These are phyloP conservation scores for Yponomeuta sedellus DNA, from an alignment of 2,888 invertebrate genomes.

Conservation along the genomic window DNA sequence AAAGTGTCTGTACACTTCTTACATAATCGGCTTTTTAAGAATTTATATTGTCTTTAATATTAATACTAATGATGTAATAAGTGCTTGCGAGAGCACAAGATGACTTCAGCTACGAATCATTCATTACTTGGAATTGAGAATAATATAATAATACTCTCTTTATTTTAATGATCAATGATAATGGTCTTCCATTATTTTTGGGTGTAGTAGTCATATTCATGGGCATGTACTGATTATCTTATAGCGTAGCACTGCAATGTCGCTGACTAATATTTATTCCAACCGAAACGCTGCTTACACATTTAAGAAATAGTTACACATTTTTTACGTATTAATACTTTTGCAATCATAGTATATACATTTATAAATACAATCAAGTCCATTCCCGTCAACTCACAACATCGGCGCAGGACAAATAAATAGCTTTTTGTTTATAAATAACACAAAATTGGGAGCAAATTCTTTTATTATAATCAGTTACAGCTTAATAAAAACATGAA, in stretches of 20 bases:
- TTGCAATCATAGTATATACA: no score
- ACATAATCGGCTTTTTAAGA: constrained; percentile 29
- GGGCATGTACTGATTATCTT: background rate
- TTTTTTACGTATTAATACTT: no score
- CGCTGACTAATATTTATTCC: no score
- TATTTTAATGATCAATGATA: background rate
- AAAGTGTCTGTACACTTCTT: constrained; percentile 39
- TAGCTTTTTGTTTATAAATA: constrained; percentile 29
- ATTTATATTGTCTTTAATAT: constrained; percentile 18
- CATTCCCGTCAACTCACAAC: background rate
- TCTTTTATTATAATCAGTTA: constrained; percentile 26
- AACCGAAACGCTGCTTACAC: no score
- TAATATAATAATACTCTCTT: background rate
- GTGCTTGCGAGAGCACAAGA: background rate
- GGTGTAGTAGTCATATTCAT: background rate
- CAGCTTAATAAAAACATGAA: constrained; percentile 19
- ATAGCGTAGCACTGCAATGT: background rate
- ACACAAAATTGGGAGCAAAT: constrained; percentile 41
- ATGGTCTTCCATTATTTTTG: constrained; percentile 10
- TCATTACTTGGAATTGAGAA: background rate
- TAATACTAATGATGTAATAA: background rate
- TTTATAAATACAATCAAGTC: background rate
- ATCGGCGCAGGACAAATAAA: background rate
- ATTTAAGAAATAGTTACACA: no score
- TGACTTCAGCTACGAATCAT: constrained; percentile 1